Evolutionary conservation across 2,113 vertebrate genomes (phyloP), one percentile per base, ranked within the genome.

Genomic region (Etheostoma cragini): DNA sequence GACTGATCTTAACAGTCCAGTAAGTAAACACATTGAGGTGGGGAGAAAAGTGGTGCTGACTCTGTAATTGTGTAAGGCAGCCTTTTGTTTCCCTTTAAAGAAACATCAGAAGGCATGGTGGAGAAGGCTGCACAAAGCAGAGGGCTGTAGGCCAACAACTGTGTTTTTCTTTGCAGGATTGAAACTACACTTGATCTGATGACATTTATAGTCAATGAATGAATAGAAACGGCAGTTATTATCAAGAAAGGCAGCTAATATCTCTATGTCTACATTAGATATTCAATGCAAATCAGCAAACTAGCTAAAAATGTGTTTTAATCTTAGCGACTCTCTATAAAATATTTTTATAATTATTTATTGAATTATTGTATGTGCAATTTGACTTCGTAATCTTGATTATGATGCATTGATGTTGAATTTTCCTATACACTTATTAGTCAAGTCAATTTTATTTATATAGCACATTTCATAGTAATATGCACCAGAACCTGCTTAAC

Each of bases 1-100:
- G 58, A 76, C 21, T 72, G 73, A 87, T 84, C 72, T 81, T 84
- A 88, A 82, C 74, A 81, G 69, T 63, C 78, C 72, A 66, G 72
- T 24, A 61, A 69, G 65, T 81, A 81, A 86, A 86, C 80, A 75
- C 72, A 71, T 67, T 76, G 45, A 53, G 38, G 26, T 50, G 21
- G 7, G 13, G 14, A 35, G 61, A 57, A 63, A 84, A 80, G 72
- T 67, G 60, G 30, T 82, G 83, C 76, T 76, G 88, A 87, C 68
- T 58, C 61, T 72, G 64, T 76, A 63, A 70, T 42, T 68, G 42
- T 80, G 69, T 38, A 13, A 67, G 38, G 65, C 35, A 11, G 21
- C 45, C 15, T 61, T 72, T 42, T 80, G 63, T 74, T 78, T 73
- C 42, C 22, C 56, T 77, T 80, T 78, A 38, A 64, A 65, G 47